Conservation (phyloP, 2,797 vertebrate genomes). For the Prunella strophiata region DNA sequence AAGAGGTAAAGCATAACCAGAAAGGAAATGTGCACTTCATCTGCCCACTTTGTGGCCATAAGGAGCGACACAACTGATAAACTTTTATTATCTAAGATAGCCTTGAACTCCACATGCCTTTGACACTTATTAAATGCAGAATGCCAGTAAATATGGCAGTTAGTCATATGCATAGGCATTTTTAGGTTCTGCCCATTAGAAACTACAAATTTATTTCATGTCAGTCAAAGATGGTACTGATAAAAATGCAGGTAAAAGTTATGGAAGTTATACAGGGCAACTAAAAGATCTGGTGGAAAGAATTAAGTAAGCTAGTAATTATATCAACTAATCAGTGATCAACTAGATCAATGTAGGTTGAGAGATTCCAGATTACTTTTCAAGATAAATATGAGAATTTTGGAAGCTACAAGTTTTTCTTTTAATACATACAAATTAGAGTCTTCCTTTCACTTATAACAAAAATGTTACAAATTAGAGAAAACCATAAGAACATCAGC, state of each 20-base stretch:
- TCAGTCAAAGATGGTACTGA: background rate
- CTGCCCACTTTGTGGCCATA: background rate
- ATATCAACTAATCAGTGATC: background rate
- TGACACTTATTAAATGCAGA: background rate
- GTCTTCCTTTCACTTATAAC: background rate
- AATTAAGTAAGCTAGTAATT: background rate
- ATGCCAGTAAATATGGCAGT: background rate
- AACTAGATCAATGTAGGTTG: background rate
- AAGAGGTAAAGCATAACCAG: background rate
- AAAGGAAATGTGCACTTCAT: background rate
- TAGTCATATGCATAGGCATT: background rate
- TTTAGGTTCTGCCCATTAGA: background rate
- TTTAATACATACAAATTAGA: background rate
- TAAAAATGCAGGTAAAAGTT: background rate
- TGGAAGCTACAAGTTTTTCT: background rate
- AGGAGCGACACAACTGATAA: background rate
- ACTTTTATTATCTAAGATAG: background rate
- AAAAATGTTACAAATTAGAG: background rate
- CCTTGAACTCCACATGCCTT: background rate
- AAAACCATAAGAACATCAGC: fast-evolving
- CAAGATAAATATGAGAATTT: background rate
- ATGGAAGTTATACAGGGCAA: background rate
- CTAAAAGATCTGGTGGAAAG: background rate
- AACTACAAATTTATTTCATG: background rate
- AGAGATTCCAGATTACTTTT: background rate